phyloP scores from a whole-genome alignment of 2,113 vertebrate species.

The Pedetes capensis region DNA sequence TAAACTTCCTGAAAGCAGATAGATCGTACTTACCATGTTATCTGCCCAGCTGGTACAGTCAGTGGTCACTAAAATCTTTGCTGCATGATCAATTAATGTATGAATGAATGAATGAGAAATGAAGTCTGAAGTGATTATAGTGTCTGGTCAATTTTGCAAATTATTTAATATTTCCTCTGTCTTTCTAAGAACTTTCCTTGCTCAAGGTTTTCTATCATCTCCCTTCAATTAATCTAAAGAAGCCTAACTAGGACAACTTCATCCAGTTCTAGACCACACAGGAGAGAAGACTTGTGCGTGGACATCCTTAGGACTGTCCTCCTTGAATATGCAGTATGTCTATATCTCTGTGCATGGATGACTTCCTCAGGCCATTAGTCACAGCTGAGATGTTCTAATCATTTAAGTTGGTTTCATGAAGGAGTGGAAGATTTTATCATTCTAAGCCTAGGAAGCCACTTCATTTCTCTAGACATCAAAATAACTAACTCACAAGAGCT shows the following conservation, averaged over 20 bases:
- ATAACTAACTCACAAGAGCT: neutral
- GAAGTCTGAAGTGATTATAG: neutral
- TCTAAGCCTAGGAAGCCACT: neutral
- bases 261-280: neutral
- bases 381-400: neutral
- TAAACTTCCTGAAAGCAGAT: neutral
- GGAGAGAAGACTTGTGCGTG: neutral
- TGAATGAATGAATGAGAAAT: neutral
- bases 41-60: neutral
- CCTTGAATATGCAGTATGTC: neutral
- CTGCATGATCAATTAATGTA: neutral
- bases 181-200: neutral
- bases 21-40: neutral
- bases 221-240: neutral
- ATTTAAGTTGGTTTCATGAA: constrained; percentile 16
- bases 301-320: neutral
- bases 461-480: neutral
- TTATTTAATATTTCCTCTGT: neutral
- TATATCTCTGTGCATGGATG: neutral
- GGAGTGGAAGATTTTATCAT: neutral
- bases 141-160: neutral
- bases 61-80: neutral
- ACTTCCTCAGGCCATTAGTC: neutral
- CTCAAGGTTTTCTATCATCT: neutral
- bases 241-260: neutral